phyloP scores from a whole-genome alignment of 2,888 invertebrate species.

The Protophormia terraenovae region DNA sequence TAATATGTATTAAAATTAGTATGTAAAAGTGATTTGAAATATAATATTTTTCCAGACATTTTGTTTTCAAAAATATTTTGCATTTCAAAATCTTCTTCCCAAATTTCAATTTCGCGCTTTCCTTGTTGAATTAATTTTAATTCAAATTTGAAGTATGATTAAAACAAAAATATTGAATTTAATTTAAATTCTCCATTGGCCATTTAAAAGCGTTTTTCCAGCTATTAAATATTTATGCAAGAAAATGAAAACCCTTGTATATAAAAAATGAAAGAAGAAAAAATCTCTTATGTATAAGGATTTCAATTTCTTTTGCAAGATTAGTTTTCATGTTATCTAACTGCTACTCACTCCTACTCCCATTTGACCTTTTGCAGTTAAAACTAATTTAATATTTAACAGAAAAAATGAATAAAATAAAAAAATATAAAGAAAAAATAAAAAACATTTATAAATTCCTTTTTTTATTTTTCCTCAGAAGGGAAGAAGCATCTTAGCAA shows the following conservation, averaged over 20 bases:
- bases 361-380: slow-evolving; percentile 66
- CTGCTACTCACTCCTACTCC: too few relatives aligned
- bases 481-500: background rate
- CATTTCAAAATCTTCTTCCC: too few relatives aligned
- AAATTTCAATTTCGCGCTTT: background rate
- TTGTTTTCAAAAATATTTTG: too few relatives aligned
- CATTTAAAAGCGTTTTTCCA: slow-evolving; percentile 45
- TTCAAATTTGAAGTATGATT: slow-evolving; percentile 16
- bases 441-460: slow-evolving; percentile 26
- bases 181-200: slow-evolving; percentile 60
- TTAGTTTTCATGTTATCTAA: slow-evolving; percentile 17
- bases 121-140: background rate
- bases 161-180: slow-evolving; percentile 54
- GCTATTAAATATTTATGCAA: slow-evolving; percentile 38
- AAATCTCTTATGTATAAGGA: slow-evolving; percentile 18
- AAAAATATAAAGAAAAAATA: background rate
- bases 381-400: slow-evolving; percentile 61
- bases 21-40: too few relatives aligned
- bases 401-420: background rate
- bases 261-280: slow-evolving; percentile 26
- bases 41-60: too few relatives aligned
- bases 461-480: background rate
- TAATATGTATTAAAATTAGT: too few relatives aligned
- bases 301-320: slow-evolving; percentile 34
- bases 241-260: slow-evolving; percentile 22